These are phyloP conservation scores for Bufo gargarizans DNA, from an alignment of 2,113 vertebrate genomes.

Conservation along the genomic window DNA sequence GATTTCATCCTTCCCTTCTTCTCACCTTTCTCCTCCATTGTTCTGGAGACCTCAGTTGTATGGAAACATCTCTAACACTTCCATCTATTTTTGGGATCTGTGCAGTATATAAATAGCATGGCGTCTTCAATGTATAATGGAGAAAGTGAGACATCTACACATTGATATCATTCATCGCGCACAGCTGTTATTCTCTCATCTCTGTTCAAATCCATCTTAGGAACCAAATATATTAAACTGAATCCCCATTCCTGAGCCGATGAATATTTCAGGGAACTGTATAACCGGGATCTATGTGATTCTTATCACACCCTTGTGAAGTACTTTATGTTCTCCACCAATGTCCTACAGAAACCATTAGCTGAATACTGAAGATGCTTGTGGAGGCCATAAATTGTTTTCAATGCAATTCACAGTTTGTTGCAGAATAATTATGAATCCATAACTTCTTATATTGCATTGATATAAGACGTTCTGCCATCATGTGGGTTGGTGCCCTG, in stretches of 20 bases:
- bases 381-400: background rate
- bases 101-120: conserved; percentile 24
- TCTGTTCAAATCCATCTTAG: background rate
- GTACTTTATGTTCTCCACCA: background rate
- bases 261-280: background rate
- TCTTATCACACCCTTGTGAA: background rate
- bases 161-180: background rate
- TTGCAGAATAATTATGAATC: background rate
- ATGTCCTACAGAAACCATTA: background rate
- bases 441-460: too few relatives aligned
- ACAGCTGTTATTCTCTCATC: background rate
- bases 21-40: background rate
- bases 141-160: conserved; percentile 3
- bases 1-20: conserved; percentile 1
- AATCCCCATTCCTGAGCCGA: background rate
- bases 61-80: conserved; percentile 19
- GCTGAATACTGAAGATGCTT: background rate
- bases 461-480: too few relatives aligned
- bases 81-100: conserved; percentile 36
- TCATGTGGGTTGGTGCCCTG: too few relatives aligned
- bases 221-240: background rate
- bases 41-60: conserved; percentile 13
- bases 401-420: background rate
- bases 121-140: background rate
- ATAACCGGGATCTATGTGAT: background rate